Evolutionary conservation across 2,113 vertebrate genomes (phyloP).

Genomic region (Acrocephalus arundinaceus): DNA sequence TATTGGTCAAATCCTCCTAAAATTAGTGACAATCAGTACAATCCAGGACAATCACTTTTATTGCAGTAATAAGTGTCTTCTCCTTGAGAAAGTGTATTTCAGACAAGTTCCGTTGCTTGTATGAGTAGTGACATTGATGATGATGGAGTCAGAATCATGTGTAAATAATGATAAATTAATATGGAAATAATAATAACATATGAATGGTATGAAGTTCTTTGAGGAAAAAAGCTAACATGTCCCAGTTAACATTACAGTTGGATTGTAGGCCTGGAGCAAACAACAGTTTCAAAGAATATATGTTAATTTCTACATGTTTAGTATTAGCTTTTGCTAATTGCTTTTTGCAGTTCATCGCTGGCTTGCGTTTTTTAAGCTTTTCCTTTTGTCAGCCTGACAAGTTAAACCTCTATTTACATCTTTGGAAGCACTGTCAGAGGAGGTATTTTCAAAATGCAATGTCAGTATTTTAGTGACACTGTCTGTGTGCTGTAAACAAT

Average conservation of each 20-base stretch:
- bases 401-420: neutral
- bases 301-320: neutral
- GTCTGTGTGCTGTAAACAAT: neutral
- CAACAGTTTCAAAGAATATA: neutral
- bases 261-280: neutral
- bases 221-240: neutral
- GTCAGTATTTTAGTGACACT: neutral
- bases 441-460: neutral
- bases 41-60: neutral
- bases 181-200: neutral
- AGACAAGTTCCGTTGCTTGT: neutral
- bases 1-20: neutral
- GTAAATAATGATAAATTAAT: neutral
- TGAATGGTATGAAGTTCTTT: neutral
- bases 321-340: neutral
- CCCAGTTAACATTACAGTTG: neutral
- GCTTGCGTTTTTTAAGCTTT: neutral
- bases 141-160: neutral
- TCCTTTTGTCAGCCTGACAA: neutral
- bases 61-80: neutral
- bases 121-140: neutral
- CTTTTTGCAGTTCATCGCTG: neutral
- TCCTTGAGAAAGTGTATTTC: neutral
- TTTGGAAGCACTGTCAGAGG: neutral
- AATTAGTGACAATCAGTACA: neutral